Percentiles rank a stretch among this genome's conserved stretches.
These are phyloP conservation scores for Crotalus tigris DNA, from an alignment of 2,113 vertebrate species.

Conservation along the genomic window DNA sequence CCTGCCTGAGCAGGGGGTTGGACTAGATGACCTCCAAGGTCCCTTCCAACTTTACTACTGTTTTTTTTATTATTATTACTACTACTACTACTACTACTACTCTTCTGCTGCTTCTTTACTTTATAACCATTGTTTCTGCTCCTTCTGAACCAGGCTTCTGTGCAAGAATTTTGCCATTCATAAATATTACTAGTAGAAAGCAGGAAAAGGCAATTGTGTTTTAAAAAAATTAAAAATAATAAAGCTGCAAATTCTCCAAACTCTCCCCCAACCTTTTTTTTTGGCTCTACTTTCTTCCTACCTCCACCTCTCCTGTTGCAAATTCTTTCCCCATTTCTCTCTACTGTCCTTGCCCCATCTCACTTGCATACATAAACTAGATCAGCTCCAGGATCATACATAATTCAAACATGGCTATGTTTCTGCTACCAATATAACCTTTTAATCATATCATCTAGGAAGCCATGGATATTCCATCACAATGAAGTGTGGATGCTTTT, in stretches of 20 bases:
- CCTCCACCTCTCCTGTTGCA: background rate
- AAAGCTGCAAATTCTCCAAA: background rate
- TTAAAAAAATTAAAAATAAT: background rate
- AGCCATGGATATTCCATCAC: background rate
- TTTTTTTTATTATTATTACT: too few species aligned
- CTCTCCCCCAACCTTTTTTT: background rate
- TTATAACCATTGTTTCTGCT: background rate
- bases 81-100: background rate
- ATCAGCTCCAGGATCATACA: background rate
- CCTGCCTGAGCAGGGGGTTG: too few species aligned
- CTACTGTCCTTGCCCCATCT: background rate
- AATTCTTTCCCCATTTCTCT: background rate
- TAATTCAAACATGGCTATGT: background rate
- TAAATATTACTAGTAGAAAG: background rate
- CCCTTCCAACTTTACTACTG: too few species aligned
- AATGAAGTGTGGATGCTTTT: background rate
- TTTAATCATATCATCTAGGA: background rate
- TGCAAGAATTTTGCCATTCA: background rate
- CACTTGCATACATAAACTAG: background rate
- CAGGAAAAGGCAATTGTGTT: background rate
- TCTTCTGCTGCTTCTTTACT: background rate
- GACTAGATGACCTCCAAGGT: too few species aligned
- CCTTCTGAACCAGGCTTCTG: background rate
- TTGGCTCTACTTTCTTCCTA: background rate
- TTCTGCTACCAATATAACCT: background rate